Evolutionary conservation across 1,140 invertebrate species (phyloP), one percentile per base, ranked within the genome.

Genomic region (Bilobella aurantiaca): DNA sequence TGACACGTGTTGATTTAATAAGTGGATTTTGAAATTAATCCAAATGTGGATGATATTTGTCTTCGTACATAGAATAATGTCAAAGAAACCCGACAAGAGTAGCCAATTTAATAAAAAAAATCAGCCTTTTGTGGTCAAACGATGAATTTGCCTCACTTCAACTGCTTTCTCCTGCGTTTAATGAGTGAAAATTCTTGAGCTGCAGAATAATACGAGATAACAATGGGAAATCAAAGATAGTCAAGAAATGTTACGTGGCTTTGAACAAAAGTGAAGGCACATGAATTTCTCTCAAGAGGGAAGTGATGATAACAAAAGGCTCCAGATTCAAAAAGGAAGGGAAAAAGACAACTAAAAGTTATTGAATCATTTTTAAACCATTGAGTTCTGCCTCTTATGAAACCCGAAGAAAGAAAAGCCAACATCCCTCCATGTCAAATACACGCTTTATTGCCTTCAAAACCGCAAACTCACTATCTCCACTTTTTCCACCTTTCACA

Each of bases 291-390:
- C n/a, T n/a, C n/a, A 47, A 16, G 62, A 28, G 23, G 46, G 5
- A 30, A 3, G 34, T 29, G 28, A 58, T 32, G 23, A 65, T 28
- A 49, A 62, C 32, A 60, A 28, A 61, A 62, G 42, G 25, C 28
- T n/a, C 18, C 31, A 53, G 14, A 66, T 47, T 56, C 31, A 47
- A 30, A 57, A 62, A 53, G 63, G 30, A 25, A 56, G 63, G 58
- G 59, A 64, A 64, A 62, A 66, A 65, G 62, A 64, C 66, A 70
- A 67, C 64, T 64, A 67, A 70, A 70, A 70, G 69, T 70, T 70
- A 70, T 70, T 70, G 69, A 70, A 70, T 70, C 69, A 70, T 67
- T 70, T 70, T 70, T 68, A 70, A 70, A 70, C 66, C 66, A 70
- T 68, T 70, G 69, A 70, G 63, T 70, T 64, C 47, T 58, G 2